Percentiles rank a stretch among this genome's conserved stretches.
These are phyloP conservation scores for Phymorhynchus buccinoides DNA, from an alignment of 1,140 invertebrate genomes.

Conservation along the genomic window DNA sequence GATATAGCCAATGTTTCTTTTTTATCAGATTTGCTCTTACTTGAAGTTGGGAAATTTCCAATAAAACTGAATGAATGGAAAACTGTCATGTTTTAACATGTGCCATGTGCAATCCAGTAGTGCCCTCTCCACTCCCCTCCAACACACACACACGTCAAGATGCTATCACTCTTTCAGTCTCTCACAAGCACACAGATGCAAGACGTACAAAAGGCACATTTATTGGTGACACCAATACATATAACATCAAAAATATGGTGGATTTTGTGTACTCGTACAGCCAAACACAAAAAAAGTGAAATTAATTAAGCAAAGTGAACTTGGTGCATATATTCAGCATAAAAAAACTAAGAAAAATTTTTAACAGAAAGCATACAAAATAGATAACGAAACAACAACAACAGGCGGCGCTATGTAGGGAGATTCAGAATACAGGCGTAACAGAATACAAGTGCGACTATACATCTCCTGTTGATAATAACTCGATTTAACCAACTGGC, in stretches of 20 bases:
- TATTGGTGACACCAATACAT: constrained; percentile 32
- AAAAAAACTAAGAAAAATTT: background rate
- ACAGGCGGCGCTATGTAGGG: no score
- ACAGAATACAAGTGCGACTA: constrained; percentile 15
- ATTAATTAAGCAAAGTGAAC: constrained; percentile 19
- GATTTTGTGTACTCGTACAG: constrained; percentile 24
- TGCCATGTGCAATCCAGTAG: no score
- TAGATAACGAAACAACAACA: no score
- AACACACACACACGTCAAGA: no score
- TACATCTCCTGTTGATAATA: background rate
- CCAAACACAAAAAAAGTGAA: background rate
- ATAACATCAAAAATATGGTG: constrained; percentile 28
- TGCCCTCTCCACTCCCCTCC: no score
- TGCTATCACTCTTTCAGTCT: background rate
- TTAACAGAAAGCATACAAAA: background rate
- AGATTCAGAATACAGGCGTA: background rate
- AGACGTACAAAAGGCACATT: constrained; percentile 5
- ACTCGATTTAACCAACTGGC: background rate
- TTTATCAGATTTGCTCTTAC: no score
- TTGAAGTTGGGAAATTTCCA: no score
- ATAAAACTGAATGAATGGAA: no score
- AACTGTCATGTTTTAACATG: no score
- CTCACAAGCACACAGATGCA: background rate
- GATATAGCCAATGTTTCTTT: no score
- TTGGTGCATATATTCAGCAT: constrained; percentile 31